Evolutionary conservation across 2,797 vertebrate species (phyloP).

Genomic region (Typhlichthys eigenmanni): DNA sequence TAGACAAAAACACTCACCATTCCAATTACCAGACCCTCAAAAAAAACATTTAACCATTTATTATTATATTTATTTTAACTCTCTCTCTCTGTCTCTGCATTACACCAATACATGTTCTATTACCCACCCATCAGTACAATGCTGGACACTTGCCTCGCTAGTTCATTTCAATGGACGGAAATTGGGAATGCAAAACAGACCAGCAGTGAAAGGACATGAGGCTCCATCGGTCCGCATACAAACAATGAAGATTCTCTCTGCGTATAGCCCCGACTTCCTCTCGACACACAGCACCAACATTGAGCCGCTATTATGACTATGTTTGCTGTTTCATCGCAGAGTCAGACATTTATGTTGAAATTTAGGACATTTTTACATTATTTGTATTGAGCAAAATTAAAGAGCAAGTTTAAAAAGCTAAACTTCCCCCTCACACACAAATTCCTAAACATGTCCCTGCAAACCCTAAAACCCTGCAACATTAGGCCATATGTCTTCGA

Average conservation of each 20-base stretch:
- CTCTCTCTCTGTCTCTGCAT: conserved; percentile 21
- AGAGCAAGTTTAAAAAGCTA: conserved; percentile 8
- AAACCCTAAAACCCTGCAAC: neutral
- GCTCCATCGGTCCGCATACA: conserved; percentile 63
- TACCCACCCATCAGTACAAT: conserved; percentile 63
- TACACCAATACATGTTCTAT: conserved; percentile 46
- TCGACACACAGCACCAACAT: conserved; percentile 57
- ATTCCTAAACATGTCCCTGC: too few relatives aligned
- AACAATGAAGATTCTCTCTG: conserved; percentile 70
- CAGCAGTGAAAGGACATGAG: conserved; percentile 68
- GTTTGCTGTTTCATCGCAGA: conserved; percentile 30
- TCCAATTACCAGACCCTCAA: conserved; percentile 14
- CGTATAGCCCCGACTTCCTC: conserved; percentile 71
- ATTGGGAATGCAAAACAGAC: conserved; percentile 70
- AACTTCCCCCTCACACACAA: neutral
- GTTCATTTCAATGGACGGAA: conserved; percentile 71
- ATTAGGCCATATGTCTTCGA: neutral
- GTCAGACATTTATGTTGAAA: conserved; percentile 14
- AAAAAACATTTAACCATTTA: conserved; percentile 56
- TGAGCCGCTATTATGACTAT: conserved; percentile 56
- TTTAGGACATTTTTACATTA: conserved; percentile 23
- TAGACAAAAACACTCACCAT: conserved; percentile 14
- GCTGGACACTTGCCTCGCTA: conserved; percentile 64
- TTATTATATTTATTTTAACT: conserved; percentile 8
- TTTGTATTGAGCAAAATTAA: neutral